Percentiles rank a stretch among this genome's conserved stretches.
phyloP scores from a whole-genome alignment of 2,113 vertebrate genomes.

The Varanus komodoensis region DNA sequence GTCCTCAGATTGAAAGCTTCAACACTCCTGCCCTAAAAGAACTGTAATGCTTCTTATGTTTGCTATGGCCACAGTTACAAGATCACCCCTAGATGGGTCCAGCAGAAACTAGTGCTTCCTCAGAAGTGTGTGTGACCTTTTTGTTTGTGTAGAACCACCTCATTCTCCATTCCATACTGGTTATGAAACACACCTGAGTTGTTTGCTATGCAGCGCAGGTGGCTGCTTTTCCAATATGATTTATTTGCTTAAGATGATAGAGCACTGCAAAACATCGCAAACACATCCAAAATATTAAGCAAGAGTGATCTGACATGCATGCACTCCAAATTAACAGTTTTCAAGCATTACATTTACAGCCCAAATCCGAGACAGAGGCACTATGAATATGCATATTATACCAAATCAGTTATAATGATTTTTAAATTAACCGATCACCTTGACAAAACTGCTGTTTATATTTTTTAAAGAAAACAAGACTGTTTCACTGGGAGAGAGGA shows the following conservation, averaged over 20 bases:
- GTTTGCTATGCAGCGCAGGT: not conserved
- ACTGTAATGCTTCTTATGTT: too few relatives aligned
- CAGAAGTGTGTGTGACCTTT: not conserved
- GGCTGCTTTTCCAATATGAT: not conserved
- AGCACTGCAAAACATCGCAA: not conserved
- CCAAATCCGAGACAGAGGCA: not conserved
- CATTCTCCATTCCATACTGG: too few relatives aligned
- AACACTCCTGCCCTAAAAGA: not conserved
- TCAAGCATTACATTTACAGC: not conserved
- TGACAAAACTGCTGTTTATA: not conserved
- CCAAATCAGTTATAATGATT: not conserved
- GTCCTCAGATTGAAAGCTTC: too few relatives aligned
- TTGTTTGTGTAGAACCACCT: not conserved
- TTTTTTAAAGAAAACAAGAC: not conserved
- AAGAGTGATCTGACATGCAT: not conserved
- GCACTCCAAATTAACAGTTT: not conserved
- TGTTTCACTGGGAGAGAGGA: not conserved
- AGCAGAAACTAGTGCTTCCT: not conserved
- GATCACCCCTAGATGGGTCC: not conserved
- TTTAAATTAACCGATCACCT: not conserved
- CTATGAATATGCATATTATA: not conserved
- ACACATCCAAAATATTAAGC: not conserved
- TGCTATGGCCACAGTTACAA: not conserved
- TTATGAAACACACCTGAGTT: not conserved
- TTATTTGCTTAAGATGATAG: slow-evolving; percentile 2